Evolutionary conservation across 2,113 vertebrate species (phyloP).

Genomic region (Apodemus speciosus): DNA sequence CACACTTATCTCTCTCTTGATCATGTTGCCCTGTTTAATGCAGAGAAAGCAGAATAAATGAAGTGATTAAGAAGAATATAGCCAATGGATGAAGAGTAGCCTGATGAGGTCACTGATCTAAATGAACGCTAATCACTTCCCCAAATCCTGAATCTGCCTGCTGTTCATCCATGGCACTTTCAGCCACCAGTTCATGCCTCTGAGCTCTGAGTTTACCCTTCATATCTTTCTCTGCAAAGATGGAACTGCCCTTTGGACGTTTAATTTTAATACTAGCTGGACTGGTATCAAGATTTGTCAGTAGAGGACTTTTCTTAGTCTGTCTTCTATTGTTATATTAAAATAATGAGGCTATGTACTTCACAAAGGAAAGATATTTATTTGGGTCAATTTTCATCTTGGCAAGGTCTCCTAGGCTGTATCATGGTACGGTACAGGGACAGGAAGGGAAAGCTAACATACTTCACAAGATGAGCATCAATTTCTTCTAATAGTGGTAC

Average conservation of each 20-base stretch:
- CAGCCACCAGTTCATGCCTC: no score
- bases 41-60: background rate
- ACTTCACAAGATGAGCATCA: no score
- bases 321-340: background rate
- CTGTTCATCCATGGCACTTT: background rate
- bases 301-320: background rate
- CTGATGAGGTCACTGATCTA: background rate
- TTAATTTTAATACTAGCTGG: background rate
- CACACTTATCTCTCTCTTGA: background rate
- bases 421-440: background rate
- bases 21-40: constrained; percentile 7
- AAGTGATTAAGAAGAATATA: background rate
- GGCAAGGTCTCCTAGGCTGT: background rate
- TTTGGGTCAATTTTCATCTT: background rate
- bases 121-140: background rate
- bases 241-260: background rate
- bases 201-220: background rate
- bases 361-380: background rate
- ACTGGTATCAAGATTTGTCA: background rate
- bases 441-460: no score
- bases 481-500: no score
- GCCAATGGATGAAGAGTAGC: background rate
- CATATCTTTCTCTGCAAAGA: background rate
- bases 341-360: background rate
- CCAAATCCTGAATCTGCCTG: background rate